Evolutionary conservation across 2,797 vertebrate species (phyloP).

Genomic region (Chaenodraco wilsoni): DNA sequence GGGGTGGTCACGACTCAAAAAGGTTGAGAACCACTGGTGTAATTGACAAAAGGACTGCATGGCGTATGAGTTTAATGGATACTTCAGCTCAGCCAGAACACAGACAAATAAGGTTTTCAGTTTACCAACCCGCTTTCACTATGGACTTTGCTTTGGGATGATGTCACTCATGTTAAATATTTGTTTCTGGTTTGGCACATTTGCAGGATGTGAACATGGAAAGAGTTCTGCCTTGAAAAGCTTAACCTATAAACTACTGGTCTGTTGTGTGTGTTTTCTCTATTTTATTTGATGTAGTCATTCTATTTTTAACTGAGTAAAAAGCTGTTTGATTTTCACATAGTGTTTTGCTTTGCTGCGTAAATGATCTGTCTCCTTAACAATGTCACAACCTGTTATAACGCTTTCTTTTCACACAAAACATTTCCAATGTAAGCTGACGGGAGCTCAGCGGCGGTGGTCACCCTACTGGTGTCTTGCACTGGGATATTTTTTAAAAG

Average conservation of each 20-base stretch:
- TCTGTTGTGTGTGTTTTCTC: background rate
- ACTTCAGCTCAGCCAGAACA: background rate
- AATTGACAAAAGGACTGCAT: background rate
- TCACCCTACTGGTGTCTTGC: slow-evolving; percentile 89
- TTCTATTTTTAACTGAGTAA: slow-evolving; percentile 10
- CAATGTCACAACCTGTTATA: background rate
- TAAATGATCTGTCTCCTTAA: slow-evolving; percentile 2
- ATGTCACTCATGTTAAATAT: background rate
- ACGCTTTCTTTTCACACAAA: background rate
- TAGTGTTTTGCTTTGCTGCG: slow-evolving; percentile 16
- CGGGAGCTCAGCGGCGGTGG: slow-evolving; percentile 56
- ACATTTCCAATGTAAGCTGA: slow-evolving; percentile 20
- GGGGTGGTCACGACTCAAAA: too few species aligned
- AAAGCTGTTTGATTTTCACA: slow-evolving; percentile 19
- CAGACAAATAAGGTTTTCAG: background rate
- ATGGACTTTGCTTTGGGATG: background rate
- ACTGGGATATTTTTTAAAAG: slow-evolving; percentile 80
- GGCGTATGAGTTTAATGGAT: background rate
- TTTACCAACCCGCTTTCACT: fast-evolving
- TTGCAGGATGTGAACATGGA: slow-evolving; percentile 14
- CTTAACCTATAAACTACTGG: background rate
- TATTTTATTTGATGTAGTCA: background rate
- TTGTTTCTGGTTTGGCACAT: background rate
- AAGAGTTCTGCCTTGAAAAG: background rate
- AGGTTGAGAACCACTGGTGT: too few species aligned